These are phyloP conservation scores for Sylvia atricapilla DNA, from an alignment of 2,113 vertebrate species.

Conservation along the genomic window DNA sequence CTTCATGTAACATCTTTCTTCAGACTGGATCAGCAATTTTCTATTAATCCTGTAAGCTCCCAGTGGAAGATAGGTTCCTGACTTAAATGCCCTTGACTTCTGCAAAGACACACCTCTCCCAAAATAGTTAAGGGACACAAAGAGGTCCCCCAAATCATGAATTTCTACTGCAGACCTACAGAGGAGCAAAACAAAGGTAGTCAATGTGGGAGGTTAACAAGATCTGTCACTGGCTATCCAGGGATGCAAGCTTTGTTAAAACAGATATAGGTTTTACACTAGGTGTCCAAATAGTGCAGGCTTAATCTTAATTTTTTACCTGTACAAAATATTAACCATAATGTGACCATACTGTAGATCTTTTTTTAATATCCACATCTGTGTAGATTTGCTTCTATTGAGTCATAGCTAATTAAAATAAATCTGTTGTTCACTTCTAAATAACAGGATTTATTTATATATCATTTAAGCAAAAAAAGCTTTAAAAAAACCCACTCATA, in stretches of 20 bases:
- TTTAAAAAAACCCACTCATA: not conserved
- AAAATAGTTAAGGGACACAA: not conserved
- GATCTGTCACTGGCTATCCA: not conserved
- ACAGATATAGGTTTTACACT: not conserved
- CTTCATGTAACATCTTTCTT: not conserved
- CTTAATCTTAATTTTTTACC: not conserved
- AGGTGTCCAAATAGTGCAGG: not conserved
- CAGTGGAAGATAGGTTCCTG: not conserved
- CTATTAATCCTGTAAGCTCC: not conserved
- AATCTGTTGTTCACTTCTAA: not conserved
- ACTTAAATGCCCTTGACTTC: not conserved
- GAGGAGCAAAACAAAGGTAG: not conserved
- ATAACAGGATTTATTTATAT: not conserved
- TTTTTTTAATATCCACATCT: constrained; percentile 30
- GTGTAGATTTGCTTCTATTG: not conserved
- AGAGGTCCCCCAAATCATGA: not conserved
- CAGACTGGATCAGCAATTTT: not conserved
- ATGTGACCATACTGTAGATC: not conserved
- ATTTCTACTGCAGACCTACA: not conserved
- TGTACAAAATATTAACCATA: not conserved
- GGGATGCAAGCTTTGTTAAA: not conserved
- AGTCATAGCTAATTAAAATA: constrained; percentile 23
- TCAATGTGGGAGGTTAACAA: not conserved
- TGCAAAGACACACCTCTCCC: not conserved
- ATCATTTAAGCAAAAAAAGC: not conserved